phyloP scores from a whole-genome alignment of 2,113 vertebrate species.

The Pan troglodytes region DNA sequence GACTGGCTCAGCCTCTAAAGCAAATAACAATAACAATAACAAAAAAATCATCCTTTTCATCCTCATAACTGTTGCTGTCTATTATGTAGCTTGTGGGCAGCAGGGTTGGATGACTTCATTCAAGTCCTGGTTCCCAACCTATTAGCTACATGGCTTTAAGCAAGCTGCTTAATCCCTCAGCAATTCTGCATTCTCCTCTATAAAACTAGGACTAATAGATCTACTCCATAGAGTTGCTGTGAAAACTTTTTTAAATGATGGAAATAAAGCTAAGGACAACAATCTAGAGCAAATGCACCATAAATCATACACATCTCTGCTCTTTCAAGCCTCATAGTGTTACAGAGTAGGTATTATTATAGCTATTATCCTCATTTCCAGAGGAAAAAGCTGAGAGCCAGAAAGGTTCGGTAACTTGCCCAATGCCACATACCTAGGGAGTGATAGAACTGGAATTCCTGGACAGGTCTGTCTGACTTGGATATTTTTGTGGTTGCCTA shows the following conservation, averaged over 20 bases:
- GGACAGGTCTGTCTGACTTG: background rate
- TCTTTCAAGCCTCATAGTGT: background rate
- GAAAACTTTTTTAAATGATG: constrained; percentile 30
- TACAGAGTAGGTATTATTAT: background rate
- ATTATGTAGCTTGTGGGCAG: background rate
- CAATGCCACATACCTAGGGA: background rate
- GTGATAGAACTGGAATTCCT: background rate
- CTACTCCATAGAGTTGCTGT: background rate
- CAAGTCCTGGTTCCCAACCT: background rate
- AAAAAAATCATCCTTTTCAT: background rate
- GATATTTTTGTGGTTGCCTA: constrained; percentile 3
- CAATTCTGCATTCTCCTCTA: background rate
- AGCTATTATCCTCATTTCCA: background rate
- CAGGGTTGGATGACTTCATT: background rate
- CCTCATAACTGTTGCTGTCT: no score
- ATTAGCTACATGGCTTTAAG: constrained; percentile 20
- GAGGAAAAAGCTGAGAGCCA: constrained; percentile 10
- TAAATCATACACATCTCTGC: background rate
- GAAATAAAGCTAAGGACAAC: constrained; percentile 5
- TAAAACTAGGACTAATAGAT: constrained; percentile 4
- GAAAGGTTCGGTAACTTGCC: background rate
- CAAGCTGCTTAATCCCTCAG: constrained; percentile 1
- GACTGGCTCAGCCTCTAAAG: background rate
- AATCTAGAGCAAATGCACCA: background rate
- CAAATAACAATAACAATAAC: background rate